Evolutionary conservation across 2,113 vertebrate species (phyloP).

Genomic region (Pachypanchax playfairii): DNA sequence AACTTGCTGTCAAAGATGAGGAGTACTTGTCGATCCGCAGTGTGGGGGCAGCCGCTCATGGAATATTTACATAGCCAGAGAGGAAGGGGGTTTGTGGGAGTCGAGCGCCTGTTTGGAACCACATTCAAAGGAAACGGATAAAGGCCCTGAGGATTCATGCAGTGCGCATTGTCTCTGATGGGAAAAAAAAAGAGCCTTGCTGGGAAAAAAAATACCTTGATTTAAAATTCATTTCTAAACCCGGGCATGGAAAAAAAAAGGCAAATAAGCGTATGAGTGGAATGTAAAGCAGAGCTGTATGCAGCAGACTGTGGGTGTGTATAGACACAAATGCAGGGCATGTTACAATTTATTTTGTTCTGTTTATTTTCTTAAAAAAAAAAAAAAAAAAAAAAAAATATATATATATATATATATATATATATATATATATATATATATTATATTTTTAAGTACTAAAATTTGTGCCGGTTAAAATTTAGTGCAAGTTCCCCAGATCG

Average conservation of each 20-base stretch:
- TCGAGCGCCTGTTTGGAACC: slow-evolving; percentile 69
- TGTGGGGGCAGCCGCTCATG: slow-evolving; percentile 61
- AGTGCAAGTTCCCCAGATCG: slow-evolving; percentile 15
- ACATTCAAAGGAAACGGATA: slow-evolving; percentile 77
- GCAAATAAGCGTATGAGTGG: slow-evolving; percentile 66
- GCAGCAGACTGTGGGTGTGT: slow-evolving; percentile 38
- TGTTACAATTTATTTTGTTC: slow-evolving; percentile 12
- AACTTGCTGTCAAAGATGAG: slow-evolving; percentile 29
- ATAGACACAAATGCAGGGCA: slow-evolving; percentile 57
- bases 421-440: too few species aligned
- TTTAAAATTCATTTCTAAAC: slow-evolving; percentile 81
- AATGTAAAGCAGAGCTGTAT: slow-evolving; percentile 69
- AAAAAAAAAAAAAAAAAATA: too few species aligned
- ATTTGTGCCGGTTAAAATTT: slow-evolving; percentile 34
- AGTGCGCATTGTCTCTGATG: slow-evolving; percentile 72
- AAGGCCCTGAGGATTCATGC: slow-evolving; percentile 76
- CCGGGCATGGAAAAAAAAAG: slow-evolving; percentile 68
- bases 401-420: too few species aligned
- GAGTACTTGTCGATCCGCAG: slow-evolving; percentile 62
- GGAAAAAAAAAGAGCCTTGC: slow-evolving; percentile 58
- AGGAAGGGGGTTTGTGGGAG: slow-evolving; percentile 50
- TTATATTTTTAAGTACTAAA: slow-evolving; percentile 35
- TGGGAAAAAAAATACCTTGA: slow-evolving; percentile 75
- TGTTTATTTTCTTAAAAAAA: slow-evolving; percentile 4
- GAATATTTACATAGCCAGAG: slow-evolving; percentile 77